Base-by-base conservation (phyloP, 2,797 vertebrate species). In the Hydrophis major region DNA sequence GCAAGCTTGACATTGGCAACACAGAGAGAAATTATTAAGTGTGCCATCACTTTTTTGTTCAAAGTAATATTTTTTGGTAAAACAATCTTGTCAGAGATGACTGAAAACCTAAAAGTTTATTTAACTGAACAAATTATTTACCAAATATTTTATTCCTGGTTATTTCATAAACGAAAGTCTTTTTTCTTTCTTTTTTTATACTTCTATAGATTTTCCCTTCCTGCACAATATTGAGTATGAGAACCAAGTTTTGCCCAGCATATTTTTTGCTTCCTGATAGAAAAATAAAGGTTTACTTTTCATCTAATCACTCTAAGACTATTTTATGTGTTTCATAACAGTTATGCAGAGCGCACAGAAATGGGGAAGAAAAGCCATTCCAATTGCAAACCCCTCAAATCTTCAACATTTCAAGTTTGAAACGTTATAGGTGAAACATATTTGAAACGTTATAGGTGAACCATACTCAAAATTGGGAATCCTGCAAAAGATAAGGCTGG, bases 41-140 rank as follows among this genome's bases (percentile, higher is more conserved):
- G 69, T 92, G 37, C 83, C 5, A 1, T 86, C 91, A 16, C 89
- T 93, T 20, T 88, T 90, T 42, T 10, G 27, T 47, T 69, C 37
- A 18, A 97, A 90, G 93, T 90, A 0, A 87, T 89, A 42, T 91
- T 93, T 95, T 53, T 96, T 97, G 93, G 91, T 59, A 94, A 95
- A 95, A 92, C 16, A 0, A 74, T 95, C 94, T 97, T 93, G 66
- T 94, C 87, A 60, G 92, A 95, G 90, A 94, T 95, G 93, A 90
- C 94, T 94, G 63, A 91, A 93, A 95, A 94, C 93, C 92, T 96
- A 90, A 94, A 93, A 96, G 93, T 89, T 95, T 93, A 93, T 96
- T 97, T 95, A 95, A 95, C 92, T 95, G 96, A 95, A 94, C 88
- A 88, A 96, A 93, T 60, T 95, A 94, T 96, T 94, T 95, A 93